phyloP scores from a whole-genome alignment of 2,113 vertebrate species.

The Anser cygnoides region DNA sequence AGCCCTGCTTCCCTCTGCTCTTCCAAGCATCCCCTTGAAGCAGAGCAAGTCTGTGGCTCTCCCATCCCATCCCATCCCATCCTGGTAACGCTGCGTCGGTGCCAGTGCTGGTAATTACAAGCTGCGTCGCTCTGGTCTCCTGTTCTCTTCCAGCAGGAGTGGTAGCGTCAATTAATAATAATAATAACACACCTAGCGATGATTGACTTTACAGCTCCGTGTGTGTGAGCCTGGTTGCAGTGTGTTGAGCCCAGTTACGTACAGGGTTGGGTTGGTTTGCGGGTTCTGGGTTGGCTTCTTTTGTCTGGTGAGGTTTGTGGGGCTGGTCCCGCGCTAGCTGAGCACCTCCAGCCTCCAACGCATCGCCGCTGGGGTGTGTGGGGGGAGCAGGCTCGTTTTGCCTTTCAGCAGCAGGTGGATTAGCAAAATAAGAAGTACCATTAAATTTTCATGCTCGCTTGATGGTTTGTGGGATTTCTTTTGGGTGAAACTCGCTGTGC shows the following conservation, averaged over 20 bases:
- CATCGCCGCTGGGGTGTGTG: not conserved
- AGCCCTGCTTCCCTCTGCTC: fast-evolving
- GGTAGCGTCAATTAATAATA: not conserved
- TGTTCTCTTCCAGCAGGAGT: not conserved
- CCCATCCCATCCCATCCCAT: not conserved
- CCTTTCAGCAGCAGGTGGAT: conserved; percentile 43
- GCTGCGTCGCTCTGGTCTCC: not conserved
- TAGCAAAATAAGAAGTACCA: fast-evolving
- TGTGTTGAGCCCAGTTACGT: not conserved
- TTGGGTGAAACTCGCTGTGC: not conserved
- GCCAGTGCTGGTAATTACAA: not conserved
- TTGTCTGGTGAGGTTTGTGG: not conserved
- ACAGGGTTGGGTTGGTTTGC: not conserved
- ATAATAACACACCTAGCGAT: not conserved
- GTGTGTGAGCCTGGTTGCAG: not conserved
- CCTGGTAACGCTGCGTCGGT: fast-evolving
- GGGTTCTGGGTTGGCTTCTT: not conserved
- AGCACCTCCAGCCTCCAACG: not conserved
- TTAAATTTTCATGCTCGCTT: not conserved
- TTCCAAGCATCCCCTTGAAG: not conserved
- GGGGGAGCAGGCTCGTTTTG: not conserved
- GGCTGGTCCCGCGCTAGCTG: not conserved
- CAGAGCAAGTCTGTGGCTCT: not conserved
- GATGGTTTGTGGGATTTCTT: not conserved
- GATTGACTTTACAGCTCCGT: not conserved